phyloP scores from a whole-genome alignment of 2,797 vertebrate species.

The Sebastolobus alascanus region DNA sequence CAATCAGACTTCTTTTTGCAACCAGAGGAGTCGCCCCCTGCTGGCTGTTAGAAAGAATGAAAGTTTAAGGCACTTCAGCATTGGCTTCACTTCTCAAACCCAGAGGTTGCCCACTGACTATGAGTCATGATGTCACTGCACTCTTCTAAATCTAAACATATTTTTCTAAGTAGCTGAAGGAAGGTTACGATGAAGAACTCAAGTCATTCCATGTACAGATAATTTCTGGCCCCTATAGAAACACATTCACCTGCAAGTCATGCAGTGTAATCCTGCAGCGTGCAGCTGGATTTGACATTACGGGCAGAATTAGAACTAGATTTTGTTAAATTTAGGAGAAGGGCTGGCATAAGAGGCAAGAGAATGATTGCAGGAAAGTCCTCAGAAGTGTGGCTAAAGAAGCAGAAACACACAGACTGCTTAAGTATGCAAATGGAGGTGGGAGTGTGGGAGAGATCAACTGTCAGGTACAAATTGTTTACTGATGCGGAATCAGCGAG shows the following conservation, averaged over 20 bases:
- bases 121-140: slow-evolving; percentile 1
- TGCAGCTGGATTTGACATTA: not conserved
- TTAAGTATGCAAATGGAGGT: slow-evolving; percentile 27
- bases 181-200: not conserved
- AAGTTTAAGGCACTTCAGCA: too few relatives aligned
- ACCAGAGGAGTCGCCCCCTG: too few relatives aligned
- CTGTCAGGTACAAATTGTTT: slow-evolving; percentile 50
- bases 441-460: slow-evolving; percentile 33
- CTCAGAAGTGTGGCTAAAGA: slow-evolving; percentile 9
- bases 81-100: accelerated
- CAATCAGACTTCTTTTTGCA: too few relatives aligned
- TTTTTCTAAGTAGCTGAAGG: not conserved
- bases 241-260: not conserved
- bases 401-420: not conserved
- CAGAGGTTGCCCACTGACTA: too few relatives aligned
- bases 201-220: not conserved
- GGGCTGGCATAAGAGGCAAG: not conserved
- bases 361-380: not conserved
- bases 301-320: not conserved
- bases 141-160: not conserved
- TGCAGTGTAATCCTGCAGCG: not conserved
- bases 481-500: slow-evolving; percentile 38
- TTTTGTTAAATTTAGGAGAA: not conserved
- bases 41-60: too few relatives aligned
- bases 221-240: not conserved